Evolutionary conservation across 1,140 invertebrate species (phyloP).

Genomic region (Monomorium pharaonis): DNA sequence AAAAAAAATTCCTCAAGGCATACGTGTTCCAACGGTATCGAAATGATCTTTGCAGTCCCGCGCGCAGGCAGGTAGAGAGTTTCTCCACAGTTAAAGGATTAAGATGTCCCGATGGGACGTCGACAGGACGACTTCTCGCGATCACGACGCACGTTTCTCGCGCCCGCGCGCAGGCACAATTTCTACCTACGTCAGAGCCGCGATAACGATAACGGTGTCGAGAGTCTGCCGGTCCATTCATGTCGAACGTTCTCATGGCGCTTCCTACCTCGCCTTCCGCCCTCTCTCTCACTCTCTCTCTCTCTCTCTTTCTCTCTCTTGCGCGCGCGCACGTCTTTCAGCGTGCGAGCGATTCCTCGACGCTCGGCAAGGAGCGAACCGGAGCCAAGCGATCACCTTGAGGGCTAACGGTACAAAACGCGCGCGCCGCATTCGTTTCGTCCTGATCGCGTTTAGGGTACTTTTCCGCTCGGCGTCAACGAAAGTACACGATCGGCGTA

Average conservation of each 20-base stretch:
- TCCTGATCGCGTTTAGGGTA: slow-evolving; percentile 76
- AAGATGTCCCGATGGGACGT: slow-evolving; percentile 15
- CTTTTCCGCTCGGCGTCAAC: slow-evolving; percentile 72
- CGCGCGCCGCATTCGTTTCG: slow-evolving; percentile 67
- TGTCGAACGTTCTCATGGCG: slow-evolving; percentile 72
- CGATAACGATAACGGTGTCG: slow-evolving; percentile 78
- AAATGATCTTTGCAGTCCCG: background rate
- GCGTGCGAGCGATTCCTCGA: slow-evolving; percentile 8
- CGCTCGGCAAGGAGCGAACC: slow-evolving; percentile 57
- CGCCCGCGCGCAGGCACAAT: slow-evolving; percentile 33
- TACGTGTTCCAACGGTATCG: slow-evolving; percentile 20
- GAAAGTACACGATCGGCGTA: slow-evolving; percentile 69
- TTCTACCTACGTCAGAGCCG: slow-evolving; percentile 32
- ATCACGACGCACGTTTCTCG: slow-evolving; percentile 22
- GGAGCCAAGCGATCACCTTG: slow-evolving; percentile 66
- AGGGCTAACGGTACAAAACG: slow-evolving; percentile 75
- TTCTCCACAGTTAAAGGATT: slow-evolving; percentile 4
- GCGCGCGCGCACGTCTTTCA: background rate
- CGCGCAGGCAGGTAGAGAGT: background rate
- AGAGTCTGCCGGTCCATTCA: slow-evolving; percentile 72
- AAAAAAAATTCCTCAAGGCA: background rate
- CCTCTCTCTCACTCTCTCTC: background rate
- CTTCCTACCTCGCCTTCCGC: slow-evolving; percentile 51
- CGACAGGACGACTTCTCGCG: background rate
- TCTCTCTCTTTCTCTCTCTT: slow-evolving; percentile 8